These are phyloP conservation scores for Coleophora flavipennella DNA, from an alignment of 2,888 invertebrate genomes.

Conservation along the genomic window DNA sequence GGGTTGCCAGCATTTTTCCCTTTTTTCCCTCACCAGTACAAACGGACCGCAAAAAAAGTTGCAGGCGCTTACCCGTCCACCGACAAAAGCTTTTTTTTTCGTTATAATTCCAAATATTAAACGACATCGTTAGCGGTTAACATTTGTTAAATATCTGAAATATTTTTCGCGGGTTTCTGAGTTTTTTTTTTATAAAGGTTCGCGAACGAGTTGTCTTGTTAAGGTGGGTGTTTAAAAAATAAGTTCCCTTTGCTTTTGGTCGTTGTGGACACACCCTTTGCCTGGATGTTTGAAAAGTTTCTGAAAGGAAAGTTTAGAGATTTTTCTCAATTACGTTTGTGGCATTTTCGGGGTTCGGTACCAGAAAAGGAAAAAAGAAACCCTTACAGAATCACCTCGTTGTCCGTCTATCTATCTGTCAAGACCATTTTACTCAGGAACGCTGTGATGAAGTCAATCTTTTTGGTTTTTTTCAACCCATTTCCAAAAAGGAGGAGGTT, in stretches of 20 bases:
- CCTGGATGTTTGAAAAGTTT: slow-evolving; percentile 35
- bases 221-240: slow-evolving; percentile 27
- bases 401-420: no score
- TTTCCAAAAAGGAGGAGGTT: no score
- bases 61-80: slow-evolving; percentile 41
- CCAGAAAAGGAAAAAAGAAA: no score
- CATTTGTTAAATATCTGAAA: slow-evolving; percentile 68
- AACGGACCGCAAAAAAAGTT: slow-evolving; percentile 68
- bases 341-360: no score
- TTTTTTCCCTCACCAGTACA: slow-evolving; percentile 36
- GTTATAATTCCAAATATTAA: slow-evolving; percentile 63
- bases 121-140: slow-evolving; percentile 67
- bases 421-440: no score
- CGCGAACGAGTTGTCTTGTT: slow-evolving; percentile 38
- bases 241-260: slow-evolving; percentile 20
- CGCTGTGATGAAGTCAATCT: no score
- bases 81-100: slow-evolving; percentile 58
- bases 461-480: no score
- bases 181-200: slow-evolving; percentile 30
- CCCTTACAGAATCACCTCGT: no score
- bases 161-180: slow-evolving; percentile 45
- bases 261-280: slow-evolving; percentile 19
- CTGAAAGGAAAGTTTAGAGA: slow-evolving; percentile 6
- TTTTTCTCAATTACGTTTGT: no score
- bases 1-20: slow-evolving; percentile 59